Base-by-base conservation (phyloP, 2,113 vertebrate species). In the Synchiropus splendidus region DNA sequence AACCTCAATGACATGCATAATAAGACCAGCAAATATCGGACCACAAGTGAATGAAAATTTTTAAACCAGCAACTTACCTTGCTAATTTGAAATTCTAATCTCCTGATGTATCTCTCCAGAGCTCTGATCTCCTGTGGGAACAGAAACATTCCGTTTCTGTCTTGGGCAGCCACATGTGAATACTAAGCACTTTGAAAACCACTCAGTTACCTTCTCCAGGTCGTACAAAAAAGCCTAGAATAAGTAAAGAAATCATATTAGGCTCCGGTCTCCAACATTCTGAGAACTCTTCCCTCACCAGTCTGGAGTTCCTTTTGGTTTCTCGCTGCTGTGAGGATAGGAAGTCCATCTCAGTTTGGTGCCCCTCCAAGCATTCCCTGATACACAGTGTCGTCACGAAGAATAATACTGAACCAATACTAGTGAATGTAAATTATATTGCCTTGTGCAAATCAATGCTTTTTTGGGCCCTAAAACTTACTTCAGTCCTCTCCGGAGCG, bases 71-170 rank as follows among this genome's bases (percentile, higher is more conserved):
- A 2, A 4, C 11, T 77, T 68, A 98, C 95, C 89, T 93, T 97
- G 72, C 95, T 98, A 49, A 95, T 90, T 56, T 97, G 94, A 59
- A 98, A 98, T 48, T 98, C 93, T 65, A 97, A 8, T 61, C 92
- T 89, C 17, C 91, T 84, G 16, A 97, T 86, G 70, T 88, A 87
- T 54, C 95, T 85, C 66, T 99, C 93, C 75, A 90, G 80, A 0
- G 82, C 84, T 56, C 90, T 82, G 2, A 89, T 94, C 87, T 98
- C 93, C 95, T 99, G n/a, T n/a, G n/a, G 48, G 15, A 37, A 27
- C 16, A 51, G 42, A 38, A 15, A 10, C 5, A 18, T 31, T 9
- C 30, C n/a, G 10, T 12, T 32, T 12, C 14, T 10, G 11, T 2
- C 4, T 6, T 13, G 12, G 10, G 15, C 21, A 31, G 14, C 4